A percentile compares a stretch with the other conserved stretches of the same genome.
Conservation (phyloP, 2,888 invertebrate genomes). For the Blastobasis adustella region DNA sequence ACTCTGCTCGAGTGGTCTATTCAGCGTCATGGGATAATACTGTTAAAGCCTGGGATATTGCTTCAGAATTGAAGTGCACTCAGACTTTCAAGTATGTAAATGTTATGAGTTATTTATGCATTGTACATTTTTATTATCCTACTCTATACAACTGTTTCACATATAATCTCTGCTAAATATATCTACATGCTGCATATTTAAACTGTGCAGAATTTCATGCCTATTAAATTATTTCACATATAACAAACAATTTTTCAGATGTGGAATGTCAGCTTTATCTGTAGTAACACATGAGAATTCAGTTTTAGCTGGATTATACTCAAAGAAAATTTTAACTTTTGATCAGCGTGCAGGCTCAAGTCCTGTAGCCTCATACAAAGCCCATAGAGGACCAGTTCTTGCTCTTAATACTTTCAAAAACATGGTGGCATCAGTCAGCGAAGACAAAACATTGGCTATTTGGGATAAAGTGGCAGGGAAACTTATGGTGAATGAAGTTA, state of each 20-base stretch:
- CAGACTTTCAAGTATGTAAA: slow-evolving; percentile 55
- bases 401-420: slow-evolving; percentile 48
- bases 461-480: slow-evolving; percentile 73
- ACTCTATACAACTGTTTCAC: not conserved
- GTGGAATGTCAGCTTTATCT: slow-evolving; percentile 71
- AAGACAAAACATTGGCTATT: slow-evolving; percentile 72
- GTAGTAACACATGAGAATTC: slow-evolving; percentile 58
- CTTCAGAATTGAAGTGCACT: slow-evolving; percentile 52
- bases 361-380: slow-evolving; percentile 57
- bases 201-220: too few relatives aligned
- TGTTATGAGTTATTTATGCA: not conserved
- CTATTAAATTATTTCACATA: not conserved
- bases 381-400: slow-evolving; percentile 72
- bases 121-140: not conserved
- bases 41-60: slow-evolving; percentile 73
- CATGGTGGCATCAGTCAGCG: slow-evolving; percentile 73
- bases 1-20: slow-evolving; percentile 59
- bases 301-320: slow-evolving; percentile 71
- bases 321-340: slow-evolving; percentile 69
- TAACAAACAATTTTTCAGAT: slow-evolving; percentile 33
- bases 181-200: too few relatives aligned
- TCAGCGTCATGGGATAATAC: slow-evolving; percentile 78
- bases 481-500: slow-evolving; percentile 46
- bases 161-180: too few relatives aligned
- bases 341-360: slow-evolving; percentile 59